Evolutionary conservation across 2,888 invertebrate genomes (phyloP), one percentile per base, ranked within the genome.

Genomic region (Ctena decussata): DNA sequence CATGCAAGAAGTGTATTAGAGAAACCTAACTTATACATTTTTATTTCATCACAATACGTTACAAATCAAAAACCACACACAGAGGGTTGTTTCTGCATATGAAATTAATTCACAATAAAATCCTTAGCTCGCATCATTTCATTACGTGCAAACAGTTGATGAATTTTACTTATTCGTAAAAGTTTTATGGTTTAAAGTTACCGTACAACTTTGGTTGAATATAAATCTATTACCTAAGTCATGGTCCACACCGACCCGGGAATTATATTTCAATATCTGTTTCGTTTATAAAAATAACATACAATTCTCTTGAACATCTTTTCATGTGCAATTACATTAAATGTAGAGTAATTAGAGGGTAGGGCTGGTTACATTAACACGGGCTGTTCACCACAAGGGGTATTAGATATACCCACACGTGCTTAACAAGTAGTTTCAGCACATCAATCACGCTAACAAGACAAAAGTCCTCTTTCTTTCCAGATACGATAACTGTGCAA

Each of bases 331-430:
- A 65, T 65, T 65, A 35, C 65, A 65, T 65, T 65, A 65, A 65
- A 65, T 21, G 24, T 65, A 65, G 11, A 3, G 8, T 65, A 65
- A 65, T 65, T 65, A 65, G 65, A 65, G 65, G 65, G 65, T 65
- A 65, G 65, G 35, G 32, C 21, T 11, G 18, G 65, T 65, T 32
- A 18, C 18, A 65, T 65, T 65, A 65, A 65, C 65, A 35, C 65
- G 65, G 65, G 65, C 24, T 35, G 65, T 65, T 65, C 65, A 65
- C 65, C 65, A 65, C 32, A 35, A 32, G 32, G 35, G 27, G 35
- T 65, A 65, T 65, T 65, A 65, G 35, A 65, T 65, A 65, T 35
- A 65, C 18, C 65, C 65, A 65, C 65, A 65, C 65, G 65, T 65
- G 65, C 65, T 65, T 65, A 65, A 65, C 65, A 65, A 65, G 35